Conservation (phyloP, 2,113 vertebrate genomes). For the Oxyura jamaicensis region DNA sequence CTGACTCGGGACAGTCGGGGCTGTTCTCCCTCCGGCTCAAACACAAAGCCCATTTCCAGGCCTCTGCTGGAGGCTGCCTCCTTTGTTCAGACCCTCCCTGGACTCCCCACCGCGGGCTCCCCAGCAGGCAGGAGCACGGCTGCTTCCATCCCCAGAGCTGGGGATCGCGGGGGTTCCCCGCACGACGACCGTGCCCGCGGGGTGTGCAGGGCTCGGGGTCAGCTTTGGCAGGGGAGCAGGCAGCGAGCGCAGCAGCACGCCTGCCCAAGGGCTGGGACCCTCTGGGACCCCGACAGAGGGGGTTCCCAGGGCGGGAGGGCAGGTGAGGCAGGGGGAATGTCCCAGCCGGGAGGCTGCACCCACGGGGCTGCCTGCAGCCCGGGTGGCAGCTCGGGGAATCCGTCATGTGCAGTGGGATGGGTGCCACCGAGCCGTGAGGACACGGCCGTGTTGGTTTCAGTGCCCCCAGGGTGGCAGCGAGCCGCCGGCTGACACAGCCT, state of each 20-base stretch:
- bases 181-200: fast-evolving
- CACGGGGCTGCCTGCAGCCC: neutral
- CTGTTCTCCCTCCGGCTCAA: fast-evolving
- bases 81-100: neutral
- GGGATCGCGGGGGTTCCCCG: neutral
- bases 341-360: neutral
- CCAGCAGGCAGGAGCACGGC: fast-evolving
- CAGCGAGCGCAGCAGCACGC: neutral
- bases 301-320: fast-evolving
- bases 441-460: neutral
- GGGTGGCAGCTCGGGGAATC: neutral
- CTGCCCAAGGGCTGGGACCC: neutral
- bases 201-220: neutral
- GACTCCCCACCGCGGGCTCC: neutral
- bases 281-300: fast-evolving
- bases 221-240: neutral
- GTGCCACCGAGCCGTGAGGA: neutral
- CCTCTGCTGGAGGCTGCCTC: neutral
- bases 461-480: conserved; percentile 24
- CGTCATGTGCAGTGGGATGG: neutral
- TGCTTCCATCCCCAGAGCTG: neutral
- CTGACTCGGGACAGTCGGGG: neutral
- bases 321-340: fast-evolving
- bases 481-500: neutral
- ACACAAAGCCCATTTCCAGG: fast-evolving